These are phyloP conservation scores for Pseudopipra pipra DNA, from an alignment of 2,113 vertebrate genomes.

Conservation along the genomic window DNA sequence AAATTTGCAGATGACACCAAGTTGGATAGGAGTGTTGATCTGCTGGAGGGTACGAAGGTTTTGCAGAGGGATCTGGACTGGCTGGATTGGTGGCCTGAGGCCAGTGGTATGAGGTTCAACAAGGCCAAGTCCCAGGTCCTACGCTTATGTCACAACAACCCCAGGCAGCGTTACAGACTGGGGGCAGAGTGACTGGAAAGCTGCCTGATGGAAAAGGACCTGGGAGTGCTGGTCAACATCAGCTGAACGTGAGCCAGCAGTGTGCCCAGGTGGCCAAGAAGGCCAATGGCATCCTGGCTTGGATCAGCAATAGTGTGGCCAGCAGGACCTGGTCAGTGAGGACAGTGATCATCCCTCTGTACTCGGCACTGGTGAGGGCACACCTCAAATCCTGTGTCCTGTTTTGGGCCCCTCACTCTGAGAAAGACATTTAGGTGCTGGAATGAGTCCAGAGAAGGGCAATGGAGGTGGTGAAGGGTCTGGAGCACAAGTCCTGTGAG, in stretches of 20 bases:
- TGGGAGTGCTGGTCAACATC: background rate
- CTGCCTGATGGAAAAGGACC: background rate
- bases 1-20: background rate
- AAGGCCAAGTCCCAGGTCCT: fast-evolving
- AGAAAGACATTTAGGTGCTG: background rate
- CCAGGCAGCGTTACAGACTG: background rate
- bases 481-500: background rate
- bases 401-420: background rate
- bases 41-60: background rate
- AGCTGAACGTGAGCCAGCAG: background rate
- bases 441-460: background rate
- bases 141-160: background rate
- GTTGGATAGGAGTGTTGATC: background rate
- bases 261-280: background rate
- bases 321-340: background rate
- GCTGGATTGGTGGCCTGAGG: fast-evolving
- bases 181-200: background rate
- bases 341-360: background rate
- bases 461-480: background rate
- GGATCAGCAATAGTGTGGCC: background rate
- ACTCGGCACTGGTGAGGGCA: background rate
- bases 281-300: background rate
- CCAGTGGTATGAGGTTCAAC: fast-evolving
- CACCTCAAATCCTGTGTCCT: background rate
- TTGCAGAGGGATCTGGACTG: background rate